Evolutionary conservation across 1,140 invertebrate species (phyloP), one percentile per base, ranked within the genome.

Genomic region (Dufourea novaeangliae): DNA sequence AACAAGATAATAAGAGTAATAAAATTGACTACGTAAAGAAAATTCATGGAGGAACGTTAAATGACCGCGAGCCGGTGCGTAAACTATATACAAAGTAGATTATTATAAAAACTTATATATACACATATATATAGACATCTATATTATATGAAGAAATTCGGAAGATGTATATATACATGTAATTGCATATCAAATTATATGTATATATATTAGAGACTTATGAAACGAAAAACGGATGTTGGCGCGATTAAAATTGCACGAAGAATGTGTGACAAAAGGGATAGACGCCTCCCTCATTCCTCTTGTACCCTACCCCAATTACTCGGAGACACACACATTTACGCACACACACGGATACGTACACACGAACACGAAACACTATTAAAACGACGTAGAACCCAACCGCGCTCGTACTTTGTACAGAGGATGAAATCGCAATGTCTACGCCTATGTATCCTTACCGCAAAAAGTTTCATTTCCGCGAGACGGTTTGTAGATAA

Each of bases 201-300:
- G 61, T 64, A 69, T 79, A 80, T 81, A 87, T 85, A 88, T 85
- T 84, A 85, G 78, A 86, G 79, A 84, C 63, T 79, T 82, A 78
- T 70, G 8, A 83, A 82, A 56, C 64, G 56, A 73, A 74, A 77
- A 34, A 78, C 46, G 72, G 57, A 87, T 80, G 76, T 76, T 76
- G 80, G 80, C 67, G 80, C 71, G 78, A 83, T 81, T 79, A 68
- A 79, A 80, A 59, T 84, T 75, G 67, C 77, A 72, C 80, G 64
- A 80, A 71, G 57, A 66, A 72, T 71, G 78, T 66, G 63, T 70
- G 63, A 79, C 78, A 68, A 39, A 79, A 62, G 78, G 72, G 27
- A 67, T 66, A 78, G 56, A 82, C 52, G 50, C 71, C 70, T 74
- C 82, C 80, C 81, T 83, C 83, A 77, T 79, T 77, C 73, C 81